These are phyloP conservation scores for Meghimatium bilineatum DNA, from an alignment of 2,888 invertebrate species.

Conservation along the genomic window DNA sequence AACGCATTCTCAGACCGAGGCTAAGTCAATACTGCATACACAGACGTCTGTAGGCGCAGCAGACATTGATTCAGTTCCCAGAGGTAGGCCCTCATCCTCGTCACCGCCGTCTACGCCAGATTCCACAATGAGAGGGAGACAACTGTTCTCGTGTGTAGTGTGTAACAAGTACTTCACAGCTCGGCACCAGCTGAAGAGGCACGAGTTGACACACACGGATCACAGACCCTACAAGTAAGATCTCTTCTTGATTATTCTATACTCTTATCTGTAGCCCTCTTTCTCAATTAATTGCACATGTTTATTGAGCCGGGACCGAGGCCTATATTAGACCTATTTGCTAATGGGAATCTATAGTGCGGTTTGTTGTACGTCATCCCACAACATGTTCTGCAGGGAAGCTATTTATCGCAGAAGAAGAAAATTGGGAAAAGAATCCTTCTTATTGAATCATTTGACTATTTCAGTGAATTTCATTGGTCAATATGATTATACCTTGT, in stretches of 20 bases:
- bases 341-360: too few relatives aligned
- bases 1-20: not conserved
- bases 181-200: constrained; percentile 40
- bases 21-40: not conserved
- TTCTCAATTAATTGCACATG: not conserved
- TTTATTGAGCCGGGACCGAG: too few relatives aligned
- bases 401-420: too few relatives aligned
- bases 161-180: constrained; percentile 42
- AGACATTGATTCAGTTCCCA: not conserved
- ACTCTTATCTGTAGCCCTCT: not conserved
- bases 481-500: too few relatives aligned
- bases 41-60: not conserved
- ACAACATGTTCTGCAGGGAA: too few relatives aligned
- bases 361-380: too few relatives aligned
- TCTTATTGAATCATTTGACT: too few relatives aligned
- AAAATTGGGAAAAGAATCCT: too few relatives aligned
- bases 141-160: constrained; percentile 20
- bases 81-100: not conserved
- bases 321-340: not conserved
- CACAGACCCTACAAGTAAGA: constrained; percentile 28
- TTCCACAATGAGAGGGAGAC: constrained; percentile 7
- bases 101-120: constrained; percentile 34
- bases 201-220: constrained; percentile 45
- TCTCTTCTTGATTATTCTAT: not conserved
- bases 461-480: too few relatives aligned